phyloP scores from a whole-genome alignment of 2,113 vertebrate genomes.

The Stomatorhinus ivindoensis region DNA sequence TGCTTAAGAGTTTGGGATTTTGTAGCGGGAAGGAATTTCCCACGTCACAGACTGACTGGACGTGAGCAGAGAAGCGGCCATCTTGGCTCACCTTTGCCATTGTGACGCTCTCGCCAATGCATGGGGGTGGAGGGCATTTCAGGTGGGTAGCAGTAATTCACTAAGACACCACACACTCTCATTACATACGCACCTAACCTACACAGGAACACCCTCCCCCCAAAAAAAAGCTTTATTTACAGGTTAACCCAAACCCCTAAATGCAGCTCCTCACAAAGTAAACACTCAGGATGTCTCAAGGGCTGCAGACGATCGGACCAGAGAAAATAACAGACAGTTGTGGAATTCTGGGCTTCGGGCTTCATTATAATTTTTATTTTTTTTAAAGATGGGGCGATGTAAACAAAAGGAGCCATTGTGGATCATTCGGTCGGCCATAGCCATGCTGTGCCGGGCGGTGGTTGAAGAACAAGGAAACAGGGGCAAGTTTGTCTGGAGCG shows the following conservation, averaged over 20 bases:
- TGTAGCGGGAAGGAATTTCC: not conserved
- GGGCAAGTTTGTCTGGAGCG: not conserved
- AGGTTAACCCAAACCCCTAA: not conserved
- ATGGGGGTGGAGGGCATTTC: not conserved
- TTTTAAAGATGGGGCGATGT: not conserved
- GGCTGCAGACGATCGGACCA: not conserved
- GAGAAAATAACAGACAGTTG: not conserved
- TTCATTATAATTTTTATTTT: not conserved
- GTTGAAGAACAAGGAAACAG: not conserved
- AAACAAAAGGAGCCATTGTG: not conserved
- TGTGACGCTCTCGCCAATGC: not conserved
- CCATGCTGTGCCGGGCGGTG: not conserved
- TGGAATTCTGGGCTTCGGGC: not conserved
- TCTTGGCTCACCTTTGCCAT: not conserved
- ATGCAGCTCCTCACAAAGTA: not conserved
- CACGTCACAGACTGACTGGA: not conserved
- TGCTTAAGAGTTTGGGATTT: not conserved
- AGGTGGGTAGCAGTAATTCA: not conserved
- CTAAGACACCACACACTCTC: not conserved
- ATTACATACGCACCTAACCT: not conserved
- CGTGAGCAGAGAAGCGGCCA: not conserved
- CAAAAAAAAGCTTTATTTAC: not conserved
- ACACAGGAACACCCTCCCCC: not conserved
- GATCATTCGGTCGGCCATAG: not conserved
- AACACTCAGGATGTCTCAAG: not conserved